phyloP scores from a whole-genome alignment of 1,140 invertebrate genomes.

The Ylistrum balloti region DNA sequence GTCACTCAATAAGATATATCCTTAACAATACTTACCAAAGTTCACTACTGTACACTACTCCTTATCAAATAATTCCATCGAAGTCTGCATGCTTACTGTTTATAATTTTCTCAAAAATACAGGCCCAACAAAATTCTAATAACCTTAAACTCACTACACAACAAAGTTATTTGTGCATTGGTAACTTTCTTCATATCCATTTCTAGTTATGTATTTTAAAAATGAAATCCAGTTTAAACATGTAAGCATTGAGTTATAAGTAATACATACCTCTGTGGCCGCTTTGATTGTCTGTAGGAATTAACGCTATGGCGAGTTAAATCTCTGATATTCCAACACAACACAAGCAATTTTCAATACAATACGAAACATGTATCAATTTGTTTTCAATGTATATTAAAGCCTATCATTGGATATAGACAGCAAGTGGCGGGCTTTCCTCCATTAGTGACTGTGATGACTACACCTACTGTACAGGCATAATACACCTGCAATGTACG shows the following conservation, averaged over 20 bases:
- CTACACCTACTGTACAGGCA: background rate
- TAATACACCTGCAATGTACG: background rate
- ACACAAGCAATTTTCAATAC: background rate
- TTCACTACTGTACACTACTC: background rate
- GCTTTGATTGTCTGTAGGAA: conserved; percentile 30
- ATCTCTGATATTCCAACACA: background rate
- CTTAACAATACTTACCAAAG: background rate
- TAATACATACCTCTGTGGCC: background rate
- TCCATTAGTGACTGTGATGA: background rate
- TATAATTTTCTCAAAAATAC: background rate
- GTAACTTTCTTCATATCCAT: conserved; percentile 27
- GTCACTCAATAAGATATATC: background rate
- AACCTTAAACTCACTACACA: background rate
- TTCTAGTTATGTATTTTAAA: conserved; percentile 2
- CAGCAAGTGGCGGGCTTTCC: background rate
- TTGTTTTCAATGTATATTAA: conserved; percentile 30
- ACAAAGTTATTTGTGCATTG: background rate
- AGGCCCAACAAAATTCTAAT: too few relatives aligned
- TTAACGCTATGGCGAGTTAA: background rate
- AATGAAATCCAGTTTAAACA: conserved; percentile 35
- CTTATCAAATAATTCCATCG: background rate
- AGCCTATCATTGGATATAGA: background rate
- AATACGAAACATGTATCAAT: conserved; percentile 21
- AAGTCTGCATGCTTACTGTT: background rate
- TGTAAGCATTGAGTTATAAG: background rate